phyloP scores from a whole-genome alignment of 1,140 invertebrate species.

The Leptonema lineaticorne region DNA sequence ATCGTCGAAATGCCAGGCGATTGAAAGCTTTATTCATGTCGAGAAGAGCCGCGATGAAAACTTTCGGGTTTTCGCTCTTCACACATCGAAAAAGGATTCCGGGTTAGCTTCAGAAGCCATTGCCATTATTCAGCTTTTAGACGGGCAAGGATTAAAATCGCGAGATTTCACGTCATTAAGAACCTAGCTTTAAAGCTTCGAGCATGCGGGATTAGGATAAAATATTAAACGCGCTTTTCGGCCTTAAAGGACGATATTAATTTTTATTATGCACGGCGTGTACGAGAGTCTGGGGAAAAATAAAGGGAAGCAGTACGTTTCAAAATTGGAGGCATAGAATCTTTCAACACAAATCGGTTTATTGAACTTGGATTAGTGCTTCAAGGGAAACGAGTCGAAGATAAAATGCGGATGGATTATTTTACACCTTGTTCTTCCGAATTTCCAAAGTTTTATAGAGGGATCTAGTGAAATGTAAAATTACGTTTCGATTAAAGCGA shows the following conservation, averaged over 20 bases:
- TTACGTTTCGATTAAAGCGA: no score
- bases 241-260: not conserved
- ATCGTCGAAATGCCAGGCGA: no score
- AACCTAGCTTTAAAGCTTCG: not conserved
- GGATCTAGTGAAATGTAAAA: no score
- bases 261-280: not conserved
- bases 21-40: no score
- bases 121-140: not conserved
- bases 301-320: not conserved
- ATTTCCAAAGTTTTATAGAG: no score
- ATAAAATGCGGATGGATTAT: no score
- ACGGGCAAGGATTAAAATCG: not conserved
- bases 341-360: no score
- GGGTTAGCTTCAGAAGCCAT: not conserved
- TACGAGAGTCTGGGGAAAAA: no score
- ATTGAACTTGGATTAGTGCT: not conserved
- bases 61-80: not conserved
- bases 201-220: conserved; percentile 5
- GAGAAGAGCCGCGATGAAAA: not conserved
- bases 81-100: not conserved
- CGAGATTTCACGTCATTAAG: conserved; percentile 14
- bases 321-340: not conserved
- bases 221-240: not conserved
- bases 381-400: not conserved
- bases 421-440: no score